Evolutionary conservation across 1,140 invertebrate species (phyloP).

Genomic region (Planococcus citri): DNA sequence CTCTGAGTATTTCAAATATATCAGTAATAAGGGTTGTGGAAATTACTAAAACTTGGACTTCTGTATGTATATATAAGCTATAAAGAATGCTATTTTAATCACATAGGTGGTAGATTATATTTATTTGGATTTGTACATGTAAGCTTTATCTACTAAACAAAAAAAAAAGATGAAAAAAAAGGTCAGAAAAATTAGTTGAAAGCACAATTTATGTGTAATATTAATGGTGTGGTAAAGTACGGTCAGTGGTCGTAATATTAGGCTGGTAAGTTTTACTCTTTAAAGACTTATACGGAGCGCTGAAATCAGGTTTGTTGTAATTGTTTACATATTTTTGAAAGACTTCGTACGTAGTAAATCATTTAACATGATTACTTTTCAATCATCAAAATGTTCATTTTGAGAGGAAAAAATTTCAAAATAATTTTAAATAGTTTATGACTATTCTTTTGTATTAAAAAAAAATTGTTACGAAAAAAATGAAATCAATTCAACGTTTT

Average conservation of each 20-base stretch:
- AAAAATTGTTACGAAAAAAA: not conserved
- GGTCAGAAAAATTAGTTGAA: not conserved
- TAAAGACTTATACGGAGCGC: not conserved
- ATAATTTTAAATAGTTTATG: no score
- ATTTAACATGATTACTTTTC: no score
- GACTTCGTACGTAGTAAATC: no score
- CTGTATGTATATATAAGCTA: not conserved
- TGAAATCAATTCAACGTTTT: not conserved
- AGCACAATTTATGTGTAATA: not conserved
- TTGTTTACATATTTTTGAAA: no score
- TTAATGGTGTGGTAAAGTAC: not conserved
- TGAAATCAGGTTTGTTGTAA: not conserved
- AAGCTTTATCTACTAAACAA: conserved; percentile 7
- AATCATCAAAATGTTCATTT: no score
- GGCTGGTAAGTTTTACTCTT: not conserved
- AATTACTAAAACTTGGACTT: not conserved
- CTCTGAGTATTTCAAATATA: not conserved
- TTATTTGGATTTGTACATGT: not conserved
- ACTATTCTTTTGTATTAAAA: not conserved
- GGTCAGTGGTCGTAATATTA: not conserved
- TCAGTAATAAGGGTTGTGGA: not conserved
- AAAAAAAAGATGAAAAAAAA: no score
- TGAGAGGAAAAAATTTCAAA: no score
- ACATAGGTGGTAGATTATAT: not conserved
- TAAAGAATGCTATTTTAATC: conserved; percentile 8